These are phyloP conservation scores for Dynastes tityus DNA, from an alignment of 2,888 invertebrate species.

Conservation along the genomic window DNA sequence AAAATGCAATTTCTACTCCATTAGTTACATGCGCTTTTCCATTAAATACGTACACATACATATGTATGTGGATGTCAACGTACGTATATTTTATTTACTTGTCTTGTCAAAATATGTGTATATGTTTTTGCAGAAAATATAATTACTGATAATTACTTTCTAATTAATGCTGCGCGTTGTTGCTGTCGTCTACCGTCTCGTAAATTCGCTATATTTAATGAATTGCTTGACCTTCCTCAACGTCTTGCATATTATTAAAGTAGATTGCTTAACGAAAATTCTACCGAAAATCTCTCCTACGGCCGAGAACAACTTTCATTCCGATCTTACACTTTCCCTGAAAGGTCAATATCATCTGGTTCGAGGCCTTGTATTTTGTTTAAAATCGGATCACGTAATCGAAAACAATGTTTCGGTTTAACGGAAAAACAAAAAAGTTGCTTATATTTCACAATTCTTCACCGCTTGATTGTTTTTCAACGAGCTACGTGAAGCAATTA, in stretches of 20 bases:
- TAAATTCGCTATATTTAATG: not conserved
- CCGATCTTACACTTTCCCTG: constrained; percentile 30
- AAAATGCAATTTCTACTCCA: no score
- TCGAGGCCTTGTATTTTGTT: constrained; percentile 23
- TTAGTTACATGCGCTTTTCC: no score
- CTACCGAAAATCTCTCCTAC: constrained; percentile 12
- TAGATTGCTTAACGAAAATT: constrained; percentile 20
- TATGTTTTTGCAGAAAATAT: no score
- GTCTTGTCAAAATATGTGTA: no score
- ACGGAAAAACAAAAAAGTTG: not conserved
- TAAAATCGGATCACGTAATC: constrained; percentile 26
- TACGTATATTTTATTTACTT: no score
- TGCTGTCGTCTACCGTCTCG: no score
- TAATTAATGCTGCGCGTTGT: not conserved
- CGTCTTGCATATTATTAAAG: constrained; percentile 16
- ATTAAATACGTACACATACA: no score
- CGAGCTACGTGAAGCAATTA: no score
- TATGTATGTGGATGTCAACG: no score
- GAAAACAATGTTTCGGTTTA: constrained; percentile 2
- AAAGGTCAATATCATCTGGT: constrained; percentile 42
- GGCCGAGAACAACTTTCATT: constrained; percentile 39
- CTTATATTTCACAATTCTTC: not conserved
- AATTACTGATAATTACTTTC: constrained; percentile 1
- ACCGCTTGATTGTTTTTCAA: no score
- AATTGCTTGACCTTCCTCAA: constrained; percentile 25